Evolutionary conservation across 1,140 invertebrate species (phyloP).

Genomic region (Drosophila burlai): DNA sequence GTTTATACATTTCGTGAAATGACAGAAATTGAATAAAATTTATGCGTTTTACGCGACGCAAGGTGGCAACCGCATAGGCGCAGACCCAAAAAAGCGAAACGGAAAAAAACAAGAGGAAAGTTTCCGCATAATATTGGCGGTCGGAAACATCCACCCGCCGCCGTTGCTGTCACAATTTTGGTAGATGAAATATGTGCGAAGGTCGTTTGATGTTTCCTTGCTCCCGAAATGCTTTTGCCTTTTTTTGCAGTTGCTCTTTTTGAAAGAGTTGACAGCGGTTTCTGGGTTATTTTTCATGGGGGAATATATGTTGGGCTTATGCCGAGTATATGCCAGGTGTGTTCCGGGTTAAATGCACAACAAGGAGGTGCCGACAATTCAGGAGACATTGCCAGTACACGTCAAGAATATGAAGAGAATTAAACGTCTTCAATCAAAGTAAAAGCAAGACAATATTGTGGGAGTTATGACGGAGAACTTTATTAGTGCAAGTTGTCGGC

Average conservation of each 20-base stretch:
- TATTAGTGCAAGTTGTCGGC: too few species aligned
- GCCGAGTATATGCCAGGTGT: not conserved
- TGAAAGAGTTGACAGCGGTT: conserved; percentile 31
- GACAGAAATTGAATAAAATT: conserved; percentile 83
- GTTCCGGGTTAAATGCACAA: conserved; percentile 42
- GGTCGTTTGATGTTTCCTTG: conserved; percentile 55
- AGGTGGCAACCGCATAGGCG: conserved; percentile 56
- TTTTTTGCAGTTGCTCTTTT: conserved; percentile 7
- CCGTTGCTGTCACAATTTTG: conserved; percentile 40
- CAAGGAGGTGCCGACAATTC: conserved; percentile 15
- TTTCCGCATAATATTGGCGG: conserved; percentile 44
- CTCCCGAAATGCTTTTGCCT: conserved; percentile 2
- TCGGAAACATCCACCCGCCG: conserved; percentile 1
- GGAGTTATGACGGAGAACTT: not conserved
- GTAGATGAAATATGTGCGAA: conserved; percentile 69
- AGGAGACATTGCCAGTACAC: not conserved
- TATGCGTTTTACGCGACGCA: conserved; percentile 59
- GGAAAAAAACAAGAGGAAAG: conserved; percentile 16
- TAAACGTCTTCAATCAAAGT: not conserved
- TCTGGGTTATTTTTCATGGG: not conserved
- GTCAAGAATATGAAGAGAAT: not conserved
- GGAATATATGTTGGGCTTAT: not conserved
- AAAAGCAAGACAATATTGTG: too few species aligned
- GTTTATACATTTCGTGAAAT: conserved; percentile 80
- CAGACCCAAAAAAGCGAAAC: conserved; percentile 13